These are phyloP conservation scores for Cryptophagus acutangulus DNA, from an alignment of 2,888 invertebrate species.

Conservation along the genomic window DNA sequence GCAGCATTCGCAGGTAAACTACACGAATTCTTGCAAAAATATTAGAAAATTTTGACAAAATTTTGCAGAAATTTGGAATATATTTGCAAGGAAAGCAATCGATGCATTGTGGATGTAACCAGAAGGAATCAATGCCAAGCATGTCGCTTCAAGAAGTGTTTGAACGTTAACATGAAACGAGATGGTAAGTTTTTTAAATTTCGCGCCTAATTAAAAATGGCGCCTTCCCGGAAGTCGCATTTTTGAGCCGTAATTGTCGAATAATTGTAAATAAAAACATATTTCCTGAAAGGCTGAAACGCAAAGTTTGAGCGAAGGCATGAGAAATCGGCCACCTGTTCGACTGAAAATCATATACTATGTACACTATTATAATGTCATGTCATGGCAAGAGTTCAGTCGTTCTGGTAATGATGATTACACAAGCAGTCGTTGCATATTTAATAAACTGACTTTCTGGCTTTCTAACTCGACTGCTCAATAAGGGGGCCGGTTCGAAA, in stretches of 20 bases:
- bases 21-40: background rate
- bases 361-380: constrained; percentile 39
- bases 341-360: constrained; percentile 11
- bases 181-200: constrained; percentile 78
- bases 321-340: constrained; percentile 18
- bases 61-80: constrained; percentile 74
- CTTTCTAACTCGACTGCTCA: too few relatives aligned
- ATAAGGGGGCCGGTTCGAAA: constrained; percentile 2
- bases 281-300: constrained; percentile 9
- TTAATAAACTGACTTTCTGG: constrained; percentile 41
- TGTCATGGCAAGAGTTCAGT: constrained; percentile 34
- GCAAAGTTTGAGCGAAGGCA: too few relatives aligned
- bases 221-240: background rate
- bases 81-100: constrained; percentile 84
- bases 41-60: background rate
- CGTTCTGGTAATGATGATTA: constrained; percentile 34
- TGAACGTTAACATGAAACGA: constrained; percentile 88
- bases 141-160: constrained; percentile 86
- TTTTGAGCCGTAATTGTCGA: background rate
- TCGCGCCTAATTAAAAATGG: too few relatives aligned
- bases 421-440: constrained; percentile 35
- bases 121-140: constrained; percentile 92
- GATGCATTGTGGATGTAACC: constrained; percentile 86
- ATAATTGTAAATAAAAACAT: constrained; percentile 3
- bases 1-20: constrained; percentile 76